phyloP scores from a whole-genome alignment of 2,797 vertebrate species.

The Chanos chanos region DNA sequence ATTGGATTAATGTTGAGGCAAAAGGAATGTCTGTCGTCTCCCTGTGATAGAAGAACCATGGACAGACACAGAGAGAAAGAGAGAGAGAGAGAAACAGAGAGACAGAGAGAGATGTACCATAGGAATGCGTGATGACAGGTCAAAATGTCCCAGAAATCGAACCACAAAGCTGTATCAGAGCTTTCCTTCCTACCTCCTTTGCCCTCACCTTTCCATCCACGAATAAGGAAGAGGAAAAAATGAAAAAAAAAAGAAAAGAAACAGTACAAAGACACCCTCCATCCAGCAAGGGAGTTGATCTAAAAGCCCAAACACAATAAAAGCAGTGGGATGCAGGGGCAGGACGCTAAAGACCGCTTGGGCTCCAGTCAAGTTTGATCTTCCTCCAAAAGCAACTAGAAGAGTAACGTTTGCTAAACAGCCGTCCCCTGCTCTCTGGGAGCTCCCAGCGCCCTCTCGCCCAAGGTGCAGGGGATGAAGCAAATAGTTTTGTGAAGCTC shows the following conservation, averaged over 20 bases:
- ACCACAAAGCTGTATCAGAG: conserved; percentile 70
- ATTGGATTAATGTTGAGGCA: conserved; percentile 84
- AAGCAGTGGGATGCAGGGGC: conserved; percentile 69
- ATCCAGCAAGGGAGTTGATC: conserved; percentile 81
- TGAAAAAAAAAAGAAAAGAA: conserved; percentile 67
- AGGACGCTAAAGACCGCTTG: conserved; percentile 58
- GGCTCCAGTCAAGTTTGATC: conserved; percentile 74
- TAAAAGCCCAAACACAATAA: conserved; percentile 83
- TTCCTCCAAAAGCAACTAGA: conserved; percentile 82
- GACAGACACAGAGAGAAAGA: not conserved
- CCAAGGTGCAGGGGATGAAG: conserved; percentile 70
- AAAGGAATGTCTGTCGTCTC: conserved; percentile 78
- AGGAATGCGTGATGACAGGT: conserved; percentile 79
- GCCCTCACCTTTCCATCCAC: conserved; percentile 38
- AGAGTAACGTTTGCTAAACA: conserved; percentile 71
- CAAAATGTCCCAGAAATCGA: conserved; percentile 34
- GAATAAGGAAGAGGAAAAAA: conserved; percentile 41
- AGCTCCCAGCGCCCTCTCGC: conserved; percentile 55
- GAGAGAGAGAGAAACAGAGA: conserved; percentile 9
- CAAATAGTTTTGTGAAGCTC: conserved; percentile 59
- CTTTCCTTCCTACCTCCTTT: conserved; percentile 36
- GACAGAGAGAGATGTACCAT: conserved; percentile 31
- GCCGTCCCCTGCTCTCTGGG: conserved; percentile 41
- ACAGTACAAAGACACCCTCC: conserved; percentile 65
- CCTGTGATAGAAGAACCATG: no score